phyloP scores from a whole-genome alignment of 2,113 vertebrate species.

The Dasyurus viverrinus region DNA sequence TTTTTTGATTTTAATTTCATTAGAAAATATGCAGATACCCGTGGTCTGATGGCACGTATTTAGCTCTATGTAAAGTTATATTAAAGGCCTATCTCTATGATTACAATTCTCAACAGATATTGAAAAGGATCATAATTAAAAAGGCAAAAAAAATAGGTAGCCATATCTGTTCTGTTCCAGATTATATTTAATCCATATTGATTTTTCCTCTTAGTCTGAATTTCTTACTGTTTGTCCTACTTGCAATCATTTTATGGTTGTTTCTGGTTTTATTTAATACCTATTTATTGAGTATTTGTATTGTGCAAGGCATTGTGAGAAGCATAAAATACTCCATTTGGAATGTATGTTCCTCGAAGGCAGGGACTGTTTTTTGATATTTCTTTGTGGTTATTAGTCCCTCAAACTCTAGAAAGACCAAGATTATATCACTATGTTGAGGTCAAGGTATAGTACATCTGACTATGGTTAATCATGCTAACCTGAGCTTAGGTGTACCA shows the following conservation, averaged over 20 bases:
- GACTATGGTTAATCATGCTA: background rate
- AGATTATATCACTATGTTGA: background rate
- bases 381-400: background rate
- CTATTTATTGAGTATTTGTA: background rate
- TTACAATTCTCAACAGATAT: conserved; percentile 12
- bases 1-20: conserved; percentile 48
- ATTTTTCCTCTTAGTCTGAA: conserved; percentile 24
- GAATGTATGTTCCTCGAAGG: background rate
- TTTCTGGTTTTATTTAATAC: conserved; percentile 8
- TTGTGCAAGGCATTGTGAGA: background rate
- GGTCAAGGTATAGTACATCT: background rate
- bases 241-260: conserved; percentile 15
- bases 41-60: background rate
- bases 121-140: conserved; percentile 1
- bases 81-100: conserved; percentile 15
- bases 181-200: background rate
- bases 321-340: background rate
- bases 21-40: background rate
- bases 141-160: background rate
- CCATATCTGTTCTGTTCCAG: conserved; percentile 15
- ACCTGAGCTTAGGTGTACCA: no score
- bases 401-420: background rate
- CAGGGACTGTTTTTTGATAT: background rate
- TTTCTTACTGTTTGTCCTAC: conserved; percentile 1
- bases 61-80: conserved; percentile 10